Evolutionary conservation across 2,113 vertebrate species (phyloP).

Genomic region (Blennius ocellaris): DNA sequence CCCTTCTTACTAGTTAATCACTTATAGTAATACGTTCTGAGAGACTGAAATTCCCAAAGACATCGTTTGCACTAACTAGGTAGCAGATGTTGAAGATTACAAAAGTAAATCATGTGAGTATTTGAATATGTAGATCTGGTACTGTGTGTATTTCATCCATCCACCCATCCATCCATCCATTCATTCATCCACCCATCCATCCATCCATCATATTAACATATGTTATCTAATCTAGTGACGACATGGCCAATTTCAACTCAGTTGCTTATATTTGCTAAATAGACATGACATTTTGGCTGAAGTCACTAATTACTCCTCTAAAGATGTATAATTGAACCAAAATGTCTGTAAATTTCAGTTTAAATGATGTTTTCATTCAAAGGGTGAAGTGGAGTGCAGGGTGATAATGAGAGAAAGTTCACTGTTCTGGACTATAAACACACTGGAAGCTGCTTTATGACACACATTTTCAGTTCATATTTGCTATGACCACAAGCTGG

Average conservation of each 20-base stretch:
- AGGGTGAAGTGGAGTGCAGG: constrained; percentile 84
- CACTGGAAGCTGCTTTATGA: not conserved
- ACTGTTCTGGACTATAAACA: constrained; percentile 15
- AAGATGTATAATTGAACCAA: not conserved
- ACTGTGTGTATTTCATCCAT: not conserved
- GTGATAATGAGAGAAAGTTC: constrained; percentile 55
- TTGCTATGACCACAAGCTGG: constrained; percentile 19
- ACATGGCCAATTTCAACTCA: not conserved
- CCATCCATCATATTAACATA: no score
- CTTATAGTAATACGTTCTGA: constrained; percentile 16
- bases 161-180: no score
- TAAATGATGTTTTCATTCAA: constrained; percentile 41
- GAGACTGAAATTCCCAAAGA: constrained; percentile 24
- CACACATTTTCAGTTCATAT: constrained; percentile 37
- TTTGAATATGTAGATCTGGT: not conserved
- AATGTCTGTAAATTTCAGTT: not conserved
- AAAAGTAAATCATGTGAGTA: not conserved
- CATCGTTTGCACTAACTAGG: constrained; percentile 11
- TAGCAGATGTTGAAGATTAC: constrained; percentile 7
- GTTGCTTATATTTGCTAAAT: not conserved
- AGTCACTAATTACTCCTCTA: not conserved
- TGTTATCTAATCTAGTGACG: no score
- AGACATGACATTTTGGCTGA: not conserved
- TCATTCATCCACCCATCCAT: not conserved
- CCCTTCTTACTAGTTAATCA: constrained; percentile 48